These are phyloP conservation scores for Nothocercus nigrocapillus DNA, from an alignment of 2,113 vertebrate genomes.

Conservation along the genomic window DNA sequence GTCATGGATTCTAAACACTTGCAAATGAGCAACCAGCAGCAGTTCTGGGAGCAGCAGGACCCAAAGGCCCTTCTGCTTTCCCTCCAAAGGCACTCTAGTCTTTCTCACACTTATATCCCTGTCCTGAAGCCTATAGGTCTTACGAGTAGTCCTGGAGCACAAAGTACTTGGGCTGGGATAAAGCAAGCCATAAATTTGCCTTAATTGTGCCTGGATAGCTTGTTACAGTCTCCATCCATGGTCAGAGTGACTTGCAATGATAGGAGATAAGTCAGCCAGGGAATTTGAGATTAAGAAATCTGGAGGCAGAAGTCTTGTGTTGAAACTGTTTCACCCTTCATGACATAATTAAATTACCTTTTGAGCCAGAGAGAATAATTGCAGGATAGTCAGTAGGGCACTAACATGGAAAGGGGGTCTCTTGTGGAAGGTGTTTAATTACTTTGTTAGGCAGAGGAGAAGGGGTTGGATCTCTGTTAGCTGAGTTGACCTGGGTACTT, in stretches of 20 bases:
- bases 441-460: no score
- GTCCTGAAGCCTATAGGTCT: neutral
- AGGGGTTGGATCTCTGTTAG: neutral
- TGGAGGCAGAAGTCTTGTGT: neutral
- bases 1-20: neutral
- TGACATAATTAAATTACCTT: neutral
- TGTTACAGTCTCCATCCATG: neutral
- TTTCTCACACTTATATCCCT: neutral
- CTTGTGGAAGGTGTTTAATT: neutral
- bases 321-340: neutral
- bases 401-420: neutral
- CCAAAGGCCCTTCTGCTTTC: neutral
- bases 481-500: neutral
- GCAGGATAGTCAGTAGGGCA: neutral
- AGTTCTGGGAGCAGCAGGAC: neutral
- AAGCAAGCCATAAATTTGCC: neutral
- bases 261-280: neutral
- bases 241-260: neutral
- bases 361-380: neutral
- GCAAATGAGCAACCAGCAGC: accelerated
- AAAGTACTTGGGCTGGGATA: neutral
- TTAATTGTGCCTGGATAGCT: neutral
- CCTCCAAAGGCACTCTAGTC: neutral
- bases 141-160: neutral
- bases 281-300: neutral